Evolutionary conservation across 2,888 invertebrate species (phyloP).

Genomic region (Psylliodes chrysocephalus): DNA sequence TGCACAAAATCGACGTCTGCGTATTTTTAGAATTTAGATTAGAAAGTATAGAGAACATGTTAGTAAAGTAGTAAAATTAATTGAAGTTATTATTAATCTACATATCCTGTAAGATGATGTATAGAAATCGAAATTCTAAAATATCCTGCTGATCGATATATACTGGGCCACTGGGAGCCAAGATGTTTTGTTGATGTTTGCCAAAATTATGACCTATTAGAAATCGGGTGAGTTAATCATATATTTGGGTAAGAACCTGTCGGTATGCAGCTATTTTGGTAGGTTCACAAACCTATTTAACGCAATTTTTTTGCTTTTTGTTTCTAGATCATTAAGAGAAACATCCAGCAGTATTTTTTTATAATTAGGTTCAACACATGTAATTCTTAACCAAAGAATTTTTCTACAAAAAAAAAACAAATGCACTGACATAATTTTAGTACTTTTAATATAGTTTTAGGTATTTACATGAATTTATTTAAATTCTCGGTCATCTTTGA

Average conservation of each 20-base stretch:
- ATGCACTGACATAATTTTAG: too few relatives aligned
- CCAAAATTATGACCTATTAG: constrained; percentile 25
- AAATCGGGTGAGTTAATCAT: constrained; percentile 26
- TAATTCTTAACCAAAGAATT: not conserved
- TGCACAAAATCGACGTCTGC: constrained; percentile 19
- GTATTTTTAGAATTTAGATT: constrained; percentile 30
- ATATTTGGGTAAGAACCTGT: constrained; percentile 14
- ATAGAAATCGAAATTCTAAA: constrained; percentile 7
- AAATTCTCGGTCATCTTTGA: too few relatives aligned
- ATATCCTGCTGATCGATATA: constrained; percentile 2
- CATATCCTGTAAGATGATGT: constrained; percentile 15
- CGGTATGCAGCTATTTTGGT: constrained; percentile 23
- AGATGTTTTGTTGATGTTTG: constrained; percentile 20
- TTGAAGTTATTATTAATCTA: constrained; percentile 16
- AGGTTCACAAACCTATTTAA: constrained; percentile 19
- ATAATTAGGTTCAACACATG: too few relatives aligned
- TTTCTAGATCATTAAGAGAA: not conserved
- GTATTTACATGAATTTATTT: too few relatives aligned
- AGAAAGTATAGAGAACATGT: constrained; percentile 24
- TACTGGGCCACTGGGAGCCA: not conserved
- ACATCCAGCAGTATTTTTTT: not conserved
- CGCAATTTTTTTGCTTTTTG: not conserved
- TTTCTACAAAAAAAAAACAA: too few relatives aligned
- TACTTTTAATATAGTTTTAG: too few relatives aligned
- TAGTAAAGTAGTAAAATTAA: constrained; percentile 22